phyloP scores from a whole-genome alignment of 2,888 invertebrate species.

The Argyresthia goedartella region DNA sequence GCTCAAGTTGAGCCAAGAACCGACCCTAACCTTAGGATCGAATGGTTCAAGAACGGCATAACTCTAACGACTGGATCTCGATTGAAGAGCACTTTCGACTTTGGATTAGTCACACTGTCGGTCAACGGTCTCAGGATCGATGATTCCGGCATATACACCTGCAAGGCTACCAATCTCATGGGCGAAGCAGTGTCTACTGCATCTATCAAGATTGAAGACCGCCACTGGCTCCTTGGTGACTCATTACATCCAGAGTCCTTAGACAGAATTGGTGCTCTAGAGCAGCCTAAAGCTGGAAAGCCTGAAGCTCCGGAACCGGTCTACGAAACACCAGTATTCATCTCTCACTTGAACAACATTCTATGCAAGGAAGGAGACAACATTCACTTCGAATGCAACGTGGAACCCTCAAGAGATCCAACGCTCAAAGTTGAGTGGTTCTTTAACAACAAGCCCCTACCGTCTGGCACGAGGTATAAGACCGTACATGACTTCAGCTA shows the following conservation, averaged over 20 bases:
- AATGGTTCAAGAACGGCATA: slow-evolving; percentile 95
- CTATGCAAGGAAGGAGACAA: slow-evolving; percentile 90
- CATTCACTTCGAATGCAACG: slow-evolving; percentile 91
- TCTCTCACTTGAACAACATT: slow-evolving; percentile 91
- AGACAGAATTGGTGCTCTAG: slow-evolving; percentile 87
- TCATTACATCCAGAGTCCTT: slow-evolving; percentile 91
- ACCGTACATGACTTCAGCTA: slow-evolving; percentile 97
- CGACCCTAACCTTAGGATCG: slow-evolving; percentile 88
- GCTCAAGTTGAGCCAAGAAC: slow-evolving; percentile 93
- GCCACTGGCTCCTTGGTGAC: slow-evolving; percentile 89
- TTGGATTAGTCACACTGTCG: slow-evolving; percentile 94
- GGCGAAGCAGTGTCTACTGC: slow-evolving; percentile 96
- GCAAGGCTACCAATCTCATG: slow-evolving; percentile 91
- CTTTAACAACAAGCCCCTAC: slow-evolving; percentile 91
- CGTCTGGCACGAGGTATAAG: slow-evolving; percentile 90
- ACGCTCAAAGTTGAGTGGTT: slow-evolving; percentile 95
- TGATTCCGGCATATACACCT: slow-evolving; percentile 96
- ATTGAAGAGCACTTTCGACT: slow-evolving; percentile 94
- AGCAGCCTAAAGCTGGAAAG: slow-evolving; percentile 79
- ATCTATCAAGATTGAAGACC: slow-evolving; percentile 89
- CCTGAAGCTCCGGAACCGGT: slow-evolving; percentile 80
- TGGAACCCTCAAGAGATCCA: slow-evolving; percentile 92
- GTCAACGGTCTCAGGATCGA: slow-evolving; percentile 89
- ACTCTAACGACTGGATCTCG: slow-evolving; percentile 89
- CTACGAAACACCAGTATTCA: slow-evolving; percentile 90